A percentile compares a stretch with the other conserved stretches of the same genome.
Conservation (phyloP, 1,140 invertebrate genomes). For the Artemia franciscana region DNA sequence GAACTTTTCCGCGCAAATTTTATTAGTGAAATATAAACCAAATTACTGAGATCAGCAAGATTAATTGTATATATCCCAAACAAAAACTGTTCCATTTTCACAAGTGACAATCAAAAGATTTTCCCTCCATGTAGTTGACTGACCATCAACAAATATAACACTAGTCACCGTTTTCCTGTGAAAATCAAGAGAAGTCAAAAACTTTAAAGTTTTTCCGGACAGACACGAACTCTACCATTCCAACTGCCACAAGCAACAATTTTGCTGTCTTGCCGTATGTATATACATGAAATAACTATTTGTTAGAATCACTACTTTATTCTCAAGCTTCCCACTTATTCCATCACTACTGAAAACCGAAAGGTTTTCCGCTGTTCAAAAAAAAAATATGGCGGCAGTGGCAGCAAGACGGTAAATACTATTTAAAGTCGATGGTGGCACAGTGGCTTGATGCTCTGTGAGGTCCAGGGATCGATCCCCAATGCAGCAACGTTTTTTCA, state of each 20-base stretch:
- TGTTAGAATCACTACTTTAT: constrained; percentile 11
- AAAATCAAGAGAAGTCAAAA: constrained; percentile 38
- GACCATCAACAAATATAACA: background rate
- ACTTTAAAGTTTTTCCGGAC: constrained; percentile 46
- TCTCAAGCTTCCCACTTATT: background rate
- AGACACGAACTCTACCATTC: constrained; percentile 48
- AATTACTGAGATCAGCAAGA: too few species aligned
- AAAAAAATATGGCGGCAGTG: background rate
- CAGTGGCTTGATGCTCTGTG: too few species aligned
- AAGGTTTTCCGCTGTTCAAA: background rate
- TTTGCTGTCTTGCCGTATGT: constrained; percentile 40
- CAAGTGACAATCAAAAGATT: background rate
- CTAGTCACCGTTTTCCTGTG: background rate
- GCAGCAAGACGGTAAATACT: too few species aligned
- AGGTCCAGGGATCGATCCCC: too few species aligned
- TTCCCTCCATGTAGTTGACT: constrained; percentile 5
- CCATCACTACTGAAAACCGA: background rate
- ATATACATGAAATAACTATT: constrained; percentile 44
- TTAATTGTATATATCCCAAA: background rate
- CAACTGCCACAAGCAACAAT: constrained; percentile 47
- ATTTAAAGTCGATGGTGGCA: too few species aligned
- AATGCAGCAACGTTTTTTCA: too few species aligned
- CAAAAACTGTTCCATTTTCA: background rate
- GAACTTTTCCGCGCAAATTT: too few species aligned
- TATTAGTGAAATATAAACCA: too few species aligned